phyloP scores from a whole-genome alignment of 2,888 invertebrate species.

The Drosophila sordidapex region DNA sequence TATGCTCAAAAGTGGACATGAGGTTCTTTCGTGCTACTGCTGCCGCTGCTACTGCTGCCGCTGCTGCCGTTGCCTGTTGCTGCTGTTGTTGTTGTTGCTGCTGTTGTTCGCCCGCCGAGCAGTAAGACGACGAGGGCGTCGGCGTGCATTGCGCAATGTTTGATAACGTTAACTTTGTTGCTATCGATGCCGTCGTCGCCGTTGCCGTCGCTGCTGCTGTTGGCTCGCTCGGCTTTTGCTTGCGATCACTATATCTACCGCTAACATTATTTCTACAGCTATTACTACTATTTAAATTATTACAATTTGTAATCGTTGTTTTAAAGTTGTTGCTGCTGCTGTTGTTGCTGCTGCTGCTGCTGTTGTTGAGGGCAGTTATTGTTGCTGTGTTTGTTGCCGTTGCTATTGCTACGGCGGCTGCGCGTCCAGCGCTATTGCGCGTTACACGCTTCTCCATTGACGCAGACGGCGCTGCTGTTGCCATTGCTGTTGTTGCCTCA shows the following conservation, averaged over 20 bases:
- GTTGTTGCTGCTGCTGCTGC: constrained; percentile 15
- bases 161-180: constrained; percentile 38
- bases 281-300: constrained; percentile 78
- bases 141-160: constrained; percentile 29
- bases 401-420: constrained; percentile 31
- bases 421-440: constrained; percentile 68
- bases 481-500: constrained; percentile 22
- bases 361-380: constrained; percentile 32
- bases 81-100: constrained; percentile 50
- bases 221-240: constrained; percentile 60
- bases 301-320: constrained; percentile 80
- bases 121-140: constrained; percentile 35
- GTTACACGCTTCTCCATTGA: constrained; percentile 67
- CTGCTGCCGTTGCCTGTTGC: constrained; percentile 39
- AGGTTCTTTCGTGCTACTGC: constrained; percentile 82
- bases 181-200: constrained; percentile 44
- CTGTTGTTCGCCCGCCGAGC: constrained; percentile 40
- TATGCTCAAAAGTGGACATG: constrained; percentile 80
- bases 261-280: constrained; percentile 66
- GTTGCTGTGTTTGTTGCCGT: constrained; percentile 20
- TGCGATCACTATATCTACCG: constrained; percentile 72
- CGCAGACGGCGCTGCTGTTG: constrained; percentile 24
- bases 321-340: constrained; percentile 45
- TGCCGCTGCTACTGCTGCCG: constrained; percentile 54
- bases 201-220: constrained; percentile 42